Evolutionary conservation across 2,888 invertebrate species (phyloP).

Genomic region (Gisinianus flammeolus): DNA sequence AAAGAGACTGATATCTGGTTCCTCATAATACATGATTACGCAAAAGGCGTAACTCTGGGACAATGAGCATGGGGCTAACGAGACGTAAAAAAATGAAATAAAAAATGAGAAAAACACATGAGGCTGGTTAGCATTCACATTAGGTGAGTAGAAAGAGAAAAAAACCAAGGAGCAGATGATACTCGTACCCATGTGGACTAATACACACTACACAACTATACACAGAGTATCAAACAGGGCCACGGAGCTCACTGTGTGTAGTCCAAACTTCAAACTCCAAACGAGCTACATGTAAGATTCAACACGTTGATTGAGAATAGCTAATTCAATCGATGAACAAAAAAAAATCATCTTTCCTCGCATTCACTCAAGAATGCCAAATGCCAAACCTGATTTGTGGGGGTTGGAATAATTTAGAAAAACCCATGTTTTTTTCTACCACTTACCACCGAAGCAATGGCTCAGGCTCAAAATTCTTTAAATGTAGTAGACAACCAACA

Average conservation of each 20-base stretch:
- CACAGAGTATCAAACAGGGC: too few relatives aligned
- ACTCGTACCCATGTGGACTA: too few relatives aligned
- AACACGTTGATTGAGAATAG: constrained; percentile 23
- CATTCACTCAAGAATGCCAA: constrained; percentile 9
- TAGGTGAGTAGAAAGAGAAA: neutral
- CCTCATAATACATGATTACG: constrained; percentile 30
- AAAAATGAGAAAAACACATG: constrained; percentile 10
- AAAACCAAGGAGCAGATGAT: too few relatives aligned
- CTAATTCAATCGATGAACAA: constrained; percentile 1
- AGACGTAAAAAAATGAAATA: constrained; percentile 6
- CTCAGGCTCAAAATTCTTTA: too few relatives aligned
- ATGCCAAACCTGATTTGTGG: constrained; percentile 34
- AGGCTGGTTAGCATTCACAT: constrained; percentile 1
- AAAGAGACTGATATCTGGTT: too few relatives aligned
- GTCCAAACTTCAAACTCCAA: neutral
- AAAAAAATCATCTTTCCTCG: constrained; percentile 24
- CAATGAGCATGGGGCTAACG: constrained; percentile 18
- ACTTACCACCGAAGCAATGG: too few relatives aligned
- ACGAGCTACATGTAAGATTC: neutral
- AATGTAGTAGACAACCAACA: too few relatives aligned
- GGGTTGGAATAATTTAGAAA: neutral
- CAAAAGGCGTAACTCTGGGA: constrained; percentile 26
- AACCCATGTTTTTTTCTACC: too few relatives aligned
- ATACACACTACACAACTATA: neutral
- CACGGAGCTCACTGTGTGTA: too few relatives aligned